phyloP scores from a whole-genome alignment of 2,888 invertebrate species.

The Leptinotarsa haldemani region DNA sequence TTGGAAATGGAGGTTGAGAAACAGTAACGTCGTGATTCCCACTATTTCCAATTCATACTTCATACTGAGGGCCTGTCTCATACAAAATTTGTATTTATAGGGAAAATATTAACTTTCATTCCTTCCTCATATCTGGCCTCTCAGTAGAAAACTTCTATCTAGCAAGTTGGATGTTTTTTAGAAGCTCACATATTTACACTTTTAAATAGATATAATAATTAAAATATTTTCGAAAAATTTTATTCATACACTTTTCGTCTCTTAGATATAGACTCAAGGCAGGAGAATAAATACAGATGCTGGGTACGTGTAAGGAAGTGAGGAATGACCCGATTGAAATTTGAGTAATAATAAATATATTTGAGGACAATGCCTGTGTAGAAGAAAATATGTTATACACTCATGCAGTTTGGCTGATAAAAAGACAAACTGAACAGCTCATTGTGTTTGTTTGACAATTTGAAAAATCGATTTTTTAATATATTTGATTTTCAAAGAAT shows the following conservation, averaged over 20 bases:
- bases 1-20: neutral
- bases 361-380: neutral
- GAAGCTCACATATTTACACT: conserved; percentile 40
- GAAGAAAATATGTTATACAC: too few species aligned
- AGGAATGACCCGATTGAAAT: conserved; percentile 36
- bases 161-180: conserved; percentile 32
- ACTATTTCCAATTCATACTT: too few species aligned
- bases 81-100: too few species aligned
- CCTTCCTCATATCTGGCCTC: neutral
- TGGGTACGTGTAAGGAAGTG: conserved; percentile 42
- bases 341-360: neutral
- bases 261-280: conserved; percentile 42
- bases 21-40: neutral
- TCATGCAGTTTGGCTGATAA: too few species aligned
- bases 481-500: too few species aligned
- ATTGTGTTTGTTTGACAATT: too few species aligned
- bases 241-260: conserved; percentile 39
- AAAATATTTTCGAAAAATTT: conserved; percentile 41
- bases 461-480: too few species aligned
- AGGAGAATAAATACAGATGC: conserved; percentile 44
- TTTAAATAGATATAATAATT: conserved; percentile 34
- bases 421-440: too few species aligned
- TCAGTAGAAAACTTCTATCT: conserved; percentile 24
- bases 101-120: too few species aligned
- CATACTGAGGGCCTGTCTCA: too few species aligned